phyloP scores from a whole-genome alignment of 37 sponge, comb jelly and placozoan species.

The Cladorhizidae sp. region DNA sequence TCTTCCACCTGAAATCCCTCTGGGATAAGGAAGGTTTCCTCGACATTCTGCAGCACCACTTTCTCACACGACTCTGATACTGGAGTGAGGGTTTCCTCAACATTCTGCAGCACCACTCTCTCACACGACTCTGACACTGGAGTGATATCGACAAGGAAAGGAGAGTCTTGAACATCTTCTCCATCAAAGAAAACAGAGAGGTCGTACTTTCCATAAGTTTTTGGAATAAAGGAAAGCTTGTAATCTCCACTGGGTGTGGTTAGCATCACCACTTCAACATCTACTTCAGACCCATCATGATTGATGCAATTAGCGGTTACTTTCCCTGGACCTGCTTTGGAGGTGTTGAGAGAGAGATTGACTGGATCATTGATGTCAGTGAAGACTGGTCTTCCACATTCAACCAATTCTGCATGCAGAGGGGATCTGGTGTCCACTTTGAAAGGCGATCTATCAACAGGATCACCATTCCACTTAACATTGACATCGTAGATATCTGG shows the following conservation, averaged over 20 bases:
- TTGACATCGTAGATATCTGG: constrained; percentile 46
- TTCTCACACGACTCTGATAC: constrained; percentile 19
- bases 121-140: constrained; percentile 29
- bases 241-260: neutral
- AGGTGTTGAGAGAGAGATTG: constrained; percentile 22
- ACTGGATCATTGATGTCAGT: constrained; percentile 42
- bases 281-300: constrained; percentile 6
- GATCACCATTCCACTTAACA: constrained; percentile 39
- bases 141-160: constrained; percentile 38
- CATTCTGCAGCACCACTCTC: neutral
- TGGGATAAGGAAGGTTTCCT: constrained; percentile 4
- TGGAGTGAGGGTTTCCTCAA: constrained; percentile 35
- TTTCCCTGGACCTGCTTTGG: constrained; percentile 61
- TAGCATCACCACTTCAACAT: constrained; percentile 30
- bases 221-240: constrained; percentile 47
- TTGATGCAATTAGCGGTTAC: constrained; percentile 31
- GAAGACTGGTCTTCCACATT: constrained; percentile 30
- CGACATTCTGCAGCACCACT: constrained; percentile 6
- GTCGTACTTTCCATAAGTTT: constrained; percentile 38
- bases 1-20: neutral
- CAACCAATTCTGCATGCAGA: constrained; percentile 37
- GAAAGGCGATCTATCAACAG: constrained; percentile 54
- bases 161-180: constrained; percentile 45
- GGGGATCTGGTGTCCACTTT: constrained; percentile 34
- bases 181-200: constrained; percentile 54